These are phyloP conservation scores for Parascotia fuliginaria DNA, from an alignment of 2,888 invertebrate genomes.

Conservation along the genomic window DNA sequence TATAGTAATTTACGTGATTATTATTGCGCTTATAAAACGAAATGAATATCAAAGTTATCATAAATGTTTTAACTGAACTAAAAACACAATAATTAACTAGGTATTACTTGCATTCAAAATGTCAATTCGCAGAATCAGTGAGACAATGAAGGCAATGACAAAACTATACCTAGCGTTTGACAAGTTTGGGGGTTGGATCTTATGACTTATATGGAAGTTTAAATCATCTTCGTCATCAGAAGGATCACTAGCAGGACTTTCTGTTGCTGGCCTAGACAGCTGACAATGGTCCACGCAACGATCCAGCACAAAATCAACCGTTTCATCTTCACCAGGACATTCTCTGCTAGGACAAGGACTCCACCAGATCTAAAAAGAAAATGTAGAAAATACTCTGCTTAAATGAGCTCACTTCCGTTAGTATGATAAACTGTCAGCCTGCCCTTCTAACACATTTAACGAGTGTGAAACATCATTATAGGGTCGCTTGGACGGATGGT, in stretches of 20 bases:
- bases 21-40: conserved; percentile 17
- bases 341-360: conserved; percentile 92
- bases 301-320: conserved; percentile 89
- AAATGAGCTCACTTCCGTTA: neutral
- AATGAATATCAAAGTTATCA: conserved; percentile 6
- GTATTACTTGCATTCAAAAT: too few relatives aligned
- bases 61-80: too few relatives aligned
- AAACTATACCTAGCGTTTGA: conserved; percentile 65
- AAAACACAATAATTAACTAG: too few relatives aligned
- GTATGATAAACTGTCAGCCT: neutral
- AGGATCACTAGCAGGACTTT: conserved; percentile 70
- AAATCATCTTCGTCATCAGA: conserved; percentile 81
- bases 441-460: neutral
- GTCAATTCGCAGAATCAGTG: too few relatives aligned
- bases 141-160: neutral
- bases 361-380: conserved; percentile 90
- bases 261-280: conserved; percentile 72
- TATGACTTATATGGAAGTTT: conserved; percentile 83
- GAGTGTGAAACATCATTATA: conserved; percentile 21
- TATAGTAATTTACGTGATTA: conserved; percentile 26
- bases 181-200: conserved; percentile 72
- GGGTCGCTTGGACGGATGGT: conserved; percentile 30
- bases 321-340: conserved; percentile 91
- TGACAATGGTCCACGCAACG: conserved; percentile 91
- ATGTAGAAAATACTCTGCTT: neutral